Percentiles rank a stretch among this genome's conserved stretches.
Evolutionary conservation across 2,113 vertebrate species (phyloP).

Genomic region (Myanophis thanlyinensis): DNA sequence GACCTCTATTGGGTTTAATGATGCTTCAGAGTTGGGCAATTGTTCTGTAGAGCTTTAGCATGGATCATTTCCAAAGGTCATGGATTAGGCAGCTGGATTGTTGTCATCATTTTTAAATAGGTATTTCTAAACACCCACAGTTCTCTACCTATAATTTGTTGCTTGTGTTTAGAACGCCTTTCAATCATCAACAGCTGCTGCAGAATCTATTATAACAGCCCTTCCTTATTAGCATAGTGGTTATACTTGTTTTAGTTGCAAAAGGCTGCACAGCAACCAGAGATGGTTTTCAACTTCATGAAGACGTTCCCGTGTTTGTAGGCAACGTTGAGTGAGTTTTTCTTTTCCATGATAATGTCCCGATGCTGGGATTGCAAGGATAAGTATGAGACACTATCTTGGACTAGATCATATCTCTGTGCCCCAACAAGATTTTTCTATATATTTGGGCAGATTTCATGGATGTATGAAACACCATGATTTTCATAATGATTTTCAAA

Average conservation of each 20-base stretch:
- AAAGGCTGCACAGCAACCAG: not conserved
- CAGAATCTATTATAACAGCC: not conserved
- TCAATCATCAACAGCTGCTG: not conserved
- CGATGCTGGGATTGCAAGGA: not conserved
- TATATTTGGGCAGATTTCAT: not conserved
- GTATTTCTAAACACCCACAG: not conserved
- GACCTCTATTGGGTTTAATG: not conserved
- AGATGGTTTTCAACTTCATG: not conserved
- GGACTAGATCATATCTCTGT: not conserved
- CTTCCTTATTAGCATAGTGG: not conserved
- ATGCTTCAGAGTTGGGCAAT: not conserved
- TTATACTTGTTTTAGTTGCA: not conserved
- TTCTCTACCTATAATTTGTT: not conserved
- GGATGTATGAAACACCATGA: not conserved
- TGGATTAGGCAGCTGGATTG: not conserved
- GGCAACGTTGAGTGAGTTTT: not conserved
- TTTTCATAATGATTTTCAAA: not conserved
- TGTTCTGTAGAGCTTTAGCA: not conserved
- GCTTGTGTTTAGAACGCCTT: not conserved
- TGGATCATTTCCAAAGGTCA: not conserved
- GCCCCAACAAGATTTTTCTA: not conserved
- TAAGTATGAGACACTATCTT: not conserved
- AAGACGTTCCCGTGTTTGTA: not conserved
- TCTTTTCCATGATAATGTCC: not conserved
- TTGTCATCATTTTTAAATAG: not conserved